Base-by-base conservation (phyloP, 2,113 vertebrate species). In the Mesembrinibis cayennensis region DNA sequence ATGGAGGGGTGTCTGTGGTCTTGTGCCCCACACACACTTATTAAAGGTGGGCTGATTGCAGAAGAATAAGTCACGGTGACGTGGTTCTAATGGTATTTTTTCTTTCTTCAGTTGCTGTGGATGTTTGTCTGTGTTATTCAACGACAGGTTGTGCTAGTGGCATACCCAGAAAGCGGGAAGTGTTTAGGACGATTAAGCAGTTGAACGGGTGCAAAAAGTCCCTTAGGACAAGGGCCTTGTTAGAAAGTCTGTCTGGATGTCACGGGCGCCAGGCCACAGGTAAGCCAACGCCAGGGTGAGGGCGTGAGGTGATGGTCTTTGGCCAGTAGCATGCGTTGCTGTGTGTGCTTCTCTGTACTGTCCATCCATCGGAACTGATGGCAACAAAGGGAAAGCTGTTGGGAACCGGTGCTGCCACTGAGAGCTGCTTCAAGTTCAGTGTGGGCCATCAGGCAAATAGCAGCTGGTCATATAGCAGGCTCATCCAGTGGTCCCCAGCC, bases 331-430 rank as follows among this genome's bases (percentile, higher is more conserved):
- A 3, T 4, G 4, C 4, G 3, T 3, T 26, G 69, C 55, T 45
- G 32, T 4, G 0, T 7, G 10, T 45, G 13, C 32, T 26, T 1
- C 38, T 7, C n/a, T 55, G 2, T 6, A 1, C 15, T 40, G 34
- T 13, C 58, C 19, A 2, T 15, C 69, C 27, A 3, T 22, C 17
- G 21, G 61, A 82, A 13, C 1, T 27, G 27, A 16, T 36, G 30
- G 9, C 12, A 42, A 19, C 9, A 19, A n/a, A 11, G 6, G 66
- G 34, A 83, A 62, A 14, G 78, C 26, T 65, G 4, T 2, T 32
- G 47, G 67, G 32, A 80, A 38, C 16, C 27, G 40, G 20, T 2
- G n/a, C 50, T 49, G 1, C 18, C 3, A 3, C 21, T 4, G 2
- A 5, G 2, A n/a, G 40, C 42, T 53, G 25, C 42, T 49, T 17